These are phyloP conservation scores for Salminus brasiliensis DNA, from an alignment of 2,113 vertebrate species.

Conservation along the genomic window DNA sequence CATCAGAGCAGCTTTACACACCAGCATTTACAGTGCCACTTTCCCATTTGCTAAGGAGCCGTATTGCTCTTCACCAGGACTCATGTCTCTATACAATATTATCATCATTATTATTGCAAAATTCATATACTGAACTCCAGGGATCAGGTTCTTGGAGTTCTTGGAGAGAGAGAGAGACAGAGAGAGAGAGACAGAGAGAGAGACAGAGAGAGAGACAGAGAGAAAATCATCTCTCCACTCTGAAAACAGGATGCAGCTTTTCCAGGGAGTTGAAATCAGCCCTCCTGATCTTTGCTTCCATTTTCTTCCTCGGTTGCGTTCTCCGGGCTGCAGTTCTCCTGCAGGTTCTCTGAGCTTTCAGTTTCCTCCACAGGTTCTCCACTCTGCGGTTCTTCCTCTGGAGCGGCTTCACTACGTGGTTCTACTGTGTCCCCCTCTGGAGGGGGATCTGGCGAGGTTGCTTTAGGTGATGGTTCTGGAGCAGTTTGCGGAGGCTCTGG, in stretches of 20 bases:
- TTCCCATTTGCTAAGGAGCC: constrained; percentile 42
- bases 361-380: constrained; percentile 41
- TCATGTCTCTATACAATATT: constrained; percentile 33
- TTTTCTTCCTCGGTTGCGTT: constrained; percentile 47
- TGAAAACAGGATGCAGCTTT: constrained; percentile 46
- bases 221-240: constrained; percentile 3
- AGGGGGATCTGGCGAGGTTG: constrained; percentile 12
- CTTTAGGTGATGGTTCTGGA: constrained; percentile 28
- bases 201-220: neutral
- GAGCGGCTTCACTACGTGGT: constrained; percentile 25
- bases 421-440: constrained; percentile 42
- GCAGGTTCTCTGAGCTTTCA: constrained; percentile 2
- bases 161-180: neutral
- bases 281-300: constrained; percentile 19
- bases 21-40: constrained; percentile 36
- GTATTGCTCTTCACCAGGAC: constrained; percentile 16
- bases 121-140: constrained; percentile 11
- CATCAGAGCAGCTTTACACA: constrained; percentile 21
- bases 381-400: constrained; percentile 31
- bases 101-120: constrained; percentile 47
- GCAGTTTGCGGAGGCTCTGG: neutral
- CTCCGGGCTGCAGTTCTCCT: constrained; percentile 15
- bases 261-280: constrained; percentile 2
- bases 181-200: neutral
- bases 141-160: neutral